A percentile compares a stretch with the other conserved stretches of the same genome.
phyloP scores from a whole-genome alignment of 1,140 invertebrate species.

The Eriocheir sinensis region DNA sequence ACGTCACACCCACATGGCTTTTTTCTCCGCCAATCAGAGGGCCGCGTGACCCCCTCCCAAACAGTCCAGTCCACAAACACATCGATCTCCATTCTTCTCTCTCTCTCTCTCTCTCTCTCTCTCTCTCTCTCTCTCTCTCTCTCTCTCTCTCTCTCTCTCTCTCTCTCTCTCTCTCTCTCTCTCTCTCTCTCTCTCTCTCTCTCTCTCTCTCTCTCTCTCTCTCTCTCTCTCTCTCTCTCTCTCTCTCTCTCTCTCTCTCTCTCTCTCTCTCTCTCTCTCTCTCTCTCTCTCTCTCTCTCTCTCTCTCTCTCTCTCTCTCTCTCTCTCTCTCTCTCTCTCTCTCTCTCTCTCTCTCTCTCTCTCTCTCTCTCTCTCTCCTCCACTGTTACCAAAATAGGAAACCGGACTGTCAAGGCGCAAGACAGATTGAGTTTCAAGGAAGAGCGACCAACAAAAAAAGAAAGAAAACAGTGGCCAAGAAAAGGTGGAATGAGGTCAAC shows the following conservation, averaged over 20 bases:
- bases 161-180: conserved; percentile 1
- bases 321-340: conserved; percentile 37
- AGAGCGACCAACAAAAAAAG: too few species aligned
- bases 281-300: conserved; percentile 14
- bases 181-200: conserved; percentile 13
- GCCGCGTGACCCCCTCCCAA: neutral
- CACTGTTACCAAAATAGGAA: neutral
- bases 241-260: conserved; percentile 14
- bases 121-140: neutral
- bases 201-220: conserved; percentile 14
- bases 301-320: neutral
- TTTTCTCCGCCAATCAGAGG: neutral
- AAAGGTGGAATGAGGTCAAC: too few species aligned
- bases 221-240: conserved; percentile 14
- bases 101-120: conserved; percentile 49
- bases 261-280: conserved; percentile 14
- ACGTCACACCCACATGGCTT: neutral
- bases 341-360: conserved; percentile 48
- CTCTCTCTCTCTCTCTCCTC: neutral
- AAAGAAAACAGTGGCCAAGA: too few species aligned
- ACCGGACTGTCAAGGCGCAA: too few species aligned
- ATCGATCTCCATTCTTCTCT: conserved; percentile 27
- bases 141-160: neutral
- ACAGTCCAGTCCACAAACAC: neutral
- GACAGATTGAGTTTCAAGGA: too few species aligned